Base-by-base conservation (phyloP, 2,797 vertebrate genomes). In the Hippoglossus hippoglossus region DNA sequence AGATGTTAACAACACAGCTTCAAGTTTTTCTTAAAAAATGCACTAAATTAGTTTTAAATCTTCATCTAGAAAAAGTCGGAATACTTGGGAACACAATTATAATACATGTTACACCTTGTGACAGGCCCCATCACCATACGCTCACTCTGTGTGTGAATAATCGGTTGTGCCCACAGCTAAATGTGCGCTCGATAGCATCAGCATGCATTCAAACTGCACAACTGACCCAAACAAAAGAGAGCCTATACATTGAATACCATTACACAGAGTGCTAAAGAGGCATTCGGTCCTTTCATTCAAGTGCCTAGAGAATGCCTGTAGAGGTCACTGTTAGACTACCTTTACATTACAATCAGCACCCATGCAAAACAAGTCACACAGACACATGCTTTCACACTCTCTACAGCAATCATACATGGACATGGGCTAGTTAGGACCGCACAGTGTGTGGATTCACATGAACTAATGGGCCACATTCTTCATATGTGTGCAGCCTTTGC, bases 21-120 rank as follows among this genome's bases (percentile, higher is more conserved):
- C 73, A 75, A 21, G 63, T 74, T 64, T 52, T 26, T 67, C 70
- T 81, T 78, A 76, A 71, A 82, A 90, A 85, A 57, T 81, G 63
- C 55, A 80, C 63, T 50, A 21, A 39, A 56, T 81, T 60, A 36
- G 19, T 70, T 72, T 76, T 31, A 79, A 82, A 69, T 39, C 3
- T 51, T 64, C 10, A 67, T 52, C 46, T 60, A 76, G 41, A 71
- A 52, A 64, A 47, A 47, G 44, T 65, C 18, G 31, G 13, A 39
- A 46, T 49, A 5, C 16, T n/a, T 44, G 52, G 36, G 49, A 58
- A 49, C 26, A 62, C 22, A 62, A 36, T 63, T 57, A 21, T 21
- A 34, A 60, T 61, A 75, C 54, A 34, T 52, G 8, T 77, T 61
- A 75, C 6, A 61, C 50, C 16, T 41, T 60, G 36, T 74, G 50